Evolutionary conservation across 2,888 invertebrate species (phyloP), one percentile per base, ranked within the genome.

Genomic region (Cheilosia urbana): DNA sequence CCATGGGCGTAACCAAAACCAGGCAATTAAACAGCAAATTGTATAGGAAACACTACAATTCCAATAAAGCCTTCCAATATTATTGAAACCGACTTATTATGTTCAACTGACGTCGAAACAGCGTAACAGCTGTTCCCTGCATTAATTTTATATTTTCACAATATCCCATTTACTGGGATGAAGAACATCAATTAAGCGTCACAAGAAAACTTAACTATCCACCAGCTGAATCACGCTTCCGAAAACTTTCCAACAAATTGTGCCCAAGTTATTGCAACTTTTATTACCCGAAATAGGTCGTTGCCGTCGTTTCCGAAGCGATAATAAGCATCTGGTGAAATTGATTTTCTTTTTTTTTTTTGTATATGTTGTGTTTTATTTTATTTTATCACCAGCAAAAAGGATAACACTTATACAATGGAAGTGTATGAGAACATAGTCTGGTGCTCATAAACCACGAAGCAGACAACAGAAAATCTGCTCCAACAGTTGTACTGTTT

Each of bases 341-440:
- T 72, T 72, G 72, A 72, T 72, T 72, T 72, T 47, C 51, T 72
- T 62, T 34, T 53, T 30, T n/a, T n/a, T n/a, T n/a, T n/a, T n/a
- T n/a, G n/a, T n/a, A n/a, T n/a, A 9, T 30, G 37, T 37, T 34
- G 11, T 34, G 34, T 34, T 24, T 3, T 24, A 24, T 24, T 37
- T 37, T 13, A 37, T 37, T 37, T 37, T 4, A 13, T 37, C 11
- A 13, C 7, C 7, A 55, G 17, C 24, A 37, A 58, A 47, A 57
- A 34, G 4, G 49, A 72, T 27, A 60, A 72, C 17, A 60, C 30
- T 9, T 30, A 2, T 27, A 9, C 21, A 27, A 24, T 37, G 24
- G 0, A 24, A 57, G 53, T 30, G 53, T 30, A 55, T 7, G 21
- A 19, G 34, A 55, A 55, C 55, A n/a, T 53, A 27, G 49, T 24